Evolutionary conservation across 2,888 invertebrate genomes (phyloP).

Genomic region (Sinelater perroti): DNA sequence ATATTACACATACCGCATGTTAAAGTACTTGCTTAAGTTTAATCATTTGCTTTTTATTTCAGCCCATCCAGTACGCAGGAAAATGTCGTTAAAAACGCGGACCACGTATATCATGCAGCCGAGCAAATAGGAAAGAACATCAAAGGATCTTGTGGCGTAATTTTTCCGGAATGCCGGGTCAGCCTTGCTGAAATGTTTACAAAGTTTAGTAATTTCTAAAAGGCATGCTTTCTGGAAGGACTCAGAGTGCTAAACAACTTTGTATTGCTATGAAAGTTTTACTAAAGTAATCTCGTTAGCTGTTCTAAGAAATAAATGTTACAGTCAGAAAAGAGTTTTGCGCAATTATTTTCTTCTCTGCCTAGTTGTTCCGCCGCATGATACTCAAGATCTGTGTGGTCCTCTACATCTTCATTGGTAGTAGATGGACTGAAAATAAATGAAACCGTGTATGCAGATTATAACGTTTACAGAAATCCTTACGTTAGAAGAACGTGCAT

Average conservation of each 20-base stretch:
- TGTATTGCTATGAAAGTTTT: too few relatives aligned
- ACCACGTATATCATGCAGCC: conserved; percentile 65
- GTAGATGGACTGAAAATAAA: conserved; percentile 72
- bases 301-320: conserved; percentile 66
- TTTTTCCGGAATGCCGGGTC: conserved; percentile 58
- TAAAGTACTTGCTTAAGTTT: too few relatives aligned
- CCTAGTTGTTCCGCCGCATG: conserved; percentile 77
- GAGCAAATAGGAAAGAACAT: conserved; percentile 61
- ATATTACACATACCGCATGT: too few relatives aligned
- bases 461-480: conserved; percentile 51
- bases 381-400: conserved; percentile 76
- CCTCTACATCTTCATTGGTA: conserved; percentile 70
- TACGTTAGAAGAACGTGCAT: conserved; percentile 77
- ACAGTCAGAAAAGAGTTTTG: conserved; percentile 71
- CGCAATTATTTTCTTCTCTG: conserved; percentile 64
- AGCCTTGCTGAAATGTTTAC: conserved; percentile 63
- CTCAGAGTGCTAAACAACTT: too few relatives aligned
- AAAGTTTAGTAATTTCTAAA: conserved; percentile 38
- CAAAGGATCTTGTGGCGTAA: conserved; percentile 55
- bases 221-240: background rate
- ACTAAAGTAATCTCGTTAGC: conserved; percentile 60
- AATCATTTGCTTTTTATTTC: conserved; percentile 39
- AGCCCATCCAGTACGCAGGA: conserved; percentile 61
- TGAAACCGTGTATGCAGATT: conserved; percentile 14
- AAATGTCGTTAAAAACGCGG: conserved; percentile 48